These are phyloP conservation scores for Pseudomugil gertrudae DNA, from an alignment of 2,797 vertebrate species.

Conservation along the genomic window DNA sequence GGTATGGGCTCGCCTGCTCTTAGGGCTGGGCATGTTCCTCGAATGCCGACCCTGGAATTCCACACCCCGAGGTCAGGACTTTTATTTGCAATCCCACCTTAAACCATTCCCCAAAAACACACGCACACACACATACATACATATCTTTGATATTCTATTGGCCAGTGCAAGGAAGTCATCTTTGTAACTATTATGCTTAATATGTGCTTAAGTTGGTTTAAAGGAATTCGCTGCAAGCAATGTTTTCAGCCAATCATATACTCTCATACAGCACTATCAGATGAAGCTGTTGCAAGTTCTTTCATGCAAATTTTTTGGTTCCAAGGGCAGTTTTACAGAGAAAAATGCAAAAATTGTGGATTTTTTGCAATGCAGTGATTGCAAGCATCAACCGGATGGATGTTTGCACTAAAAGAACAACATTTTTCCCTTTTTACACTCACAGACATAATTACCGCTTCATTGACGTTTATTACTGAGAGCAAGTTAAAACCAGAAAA, in stretches of 20 bases:
- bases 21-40: slow-evolving; percentile 72
- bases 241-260: slow-evolving; percentile 34
- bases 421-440: slow-evolving; percentile 11
- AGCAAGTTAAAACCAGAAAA: no score
- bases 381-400: slow-evolving; percentile 14
- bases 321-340: slow-evolving; percentile 36
- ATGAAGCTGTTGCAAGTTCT: slow-evolving; percentile 61
- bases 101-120: slow-evolving; percentile 46
- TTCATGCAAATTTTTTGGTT: slow-evolving; percentile 55
- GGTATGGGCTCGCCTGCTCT: slow-evolving; percentile 67
- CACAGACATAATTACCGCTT: not conserved
- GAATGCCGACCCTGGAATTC: slow-evolving; percentile 76
- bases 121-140: slow-evolving; percentile 44
- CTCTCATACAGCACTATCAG: slow-evolving; percentile 51
- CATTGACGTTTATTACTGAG: not conserved
- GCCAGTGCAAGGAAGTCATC: slow-evolving; percentile 43
- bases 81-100: slow-evolving; percentile 72
- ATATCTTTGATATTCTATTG: slow-evolving; percentile 27
- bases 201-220: slow-evolving; percentile 38
- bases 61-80: slow-evolving; percentile 65
- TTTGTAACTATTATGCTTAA: slow-evolving; percentile 53
- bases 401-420: slow-evolving; percentile 11
- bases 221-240: slow-evolving; percentile 64
- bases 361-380: slow-evolving; percentile 42
- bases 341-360: slow-evolving; percentile 42